Conservation (phyloP, 2,888 invertebrate species). For the Phasia obesa region DNA sequence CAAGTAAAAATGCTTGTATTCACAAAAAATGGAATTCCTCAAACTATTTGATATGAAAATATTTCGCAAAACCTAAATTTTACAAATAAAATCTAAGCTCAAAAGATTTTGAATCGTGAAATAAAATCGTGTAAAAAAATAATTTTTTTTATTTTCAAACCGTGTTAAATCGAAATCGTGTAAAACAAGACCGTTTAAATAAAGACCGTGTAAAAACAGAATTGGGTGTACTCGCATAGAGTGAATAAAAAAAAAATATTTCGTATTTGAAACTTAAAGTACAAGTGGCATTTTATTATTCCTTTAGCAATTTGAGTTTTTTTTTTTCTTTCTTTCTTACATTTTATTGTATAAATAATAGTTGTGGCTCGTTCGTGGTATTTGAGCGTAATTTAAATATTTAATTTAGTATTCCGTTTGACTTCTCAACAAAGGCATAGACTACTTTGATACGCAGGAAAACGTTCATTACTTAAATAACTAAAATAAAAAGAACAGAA, state of each 20-base stretch:
- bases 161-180: too few species aligned
- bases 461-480: slow-evolving; percentile 29
- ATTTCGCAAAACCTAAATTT: too few species aligned
- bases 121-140: too few species aligned
- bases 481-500: slow-evolving; percentile 39
- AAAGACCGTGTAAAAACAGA: too few species aligned
- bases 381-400: slow-evolving; percentile 61
- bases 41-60: too few species aligned
- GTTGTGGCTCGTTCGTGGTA: slow-evolving; percentile 30
- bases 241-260: not conserved
- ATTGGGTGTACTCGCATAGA: not conserved
- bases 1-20: too few species aligned
- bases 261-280: not conserved
- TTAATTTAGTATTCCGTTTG: slow-evolving; percentile 61
- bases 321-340: slow-evolving; percentile 7
- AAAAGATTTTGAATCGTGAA: too few species aligned
- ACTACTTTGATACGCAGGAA: not conserved
- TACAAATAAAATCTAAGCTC: too few species aligned
- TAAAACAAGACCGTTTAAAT: too few species aligned
- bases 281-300: not conserved
- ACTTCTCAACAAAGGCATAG: slow-evolving; percentile 16
- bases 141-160: too few species aligned
- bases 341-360: slow-evolving; percentile 41
- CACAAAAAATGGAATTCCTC: too few species aligned
- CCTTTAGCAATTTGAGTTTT: not conserved